Evolutionary conservation across 2,113 vertebrate species (phyloP), one percentile per base, ranked within the genome.

Genomic region (Ameiurus melas): DNA sequence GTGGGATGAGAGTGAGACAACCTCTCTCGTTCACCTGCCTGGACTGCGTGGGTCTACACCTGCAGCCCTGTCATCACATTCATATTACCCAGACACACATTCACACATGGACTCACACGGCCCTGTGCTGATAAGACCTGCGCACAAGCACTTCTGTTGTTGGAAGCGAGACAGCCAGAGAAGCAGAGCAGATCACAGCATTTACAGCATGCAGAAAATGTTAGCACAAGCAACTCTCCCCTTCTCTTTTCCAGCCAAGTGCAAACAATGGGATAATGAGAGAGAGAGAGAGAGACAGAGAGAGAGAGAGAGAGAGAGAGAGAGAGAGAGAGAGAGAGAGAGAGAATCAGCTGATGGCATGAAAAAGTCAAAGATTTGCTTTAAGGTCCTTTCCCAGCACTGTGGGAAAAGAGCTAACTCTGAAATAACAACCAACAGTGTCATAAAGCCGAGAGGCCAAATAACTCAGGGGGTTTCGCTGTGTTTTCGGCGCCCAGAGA

Each of bases 51-150:
- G 60, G 83, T 85, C 79, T 85, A 89, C 89, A 90, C 89, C 87
- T 89, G 89, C 89, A 89, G 87, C 85, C 82, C 85, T 92, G 91
- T 90, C 91, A 89, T 89, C 91, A 92, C 86, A 80, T 88, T 89
- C 83, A 73, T 85, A 92, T 92, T 91, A 91, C 39, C 79, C 83
- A 70, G 47, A 77, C 83, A 88, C 80, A 85, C 87, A 60, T 70
- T 87, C 27, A 85, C 68, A 87, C 55, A 84, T 39, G 47, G 68
- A 88, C 84, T 51, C 89, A 51, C 57, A 83, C 90, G 80, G 89
- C 64, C 83, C 82, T 57, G 83, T 17, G 73, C 89, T 90, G 87
- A 89, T 91, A 90, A 90, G 77, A 60, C 33, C 77, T 79, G 36
- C 22, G 83, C 89, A 90, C 89, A 90, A 91, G 86, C 86, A 43